Evolutionary conservation across 2,888 invertebrate species (phyloP).

Genomic region (Epinotia nisella): DNA sequence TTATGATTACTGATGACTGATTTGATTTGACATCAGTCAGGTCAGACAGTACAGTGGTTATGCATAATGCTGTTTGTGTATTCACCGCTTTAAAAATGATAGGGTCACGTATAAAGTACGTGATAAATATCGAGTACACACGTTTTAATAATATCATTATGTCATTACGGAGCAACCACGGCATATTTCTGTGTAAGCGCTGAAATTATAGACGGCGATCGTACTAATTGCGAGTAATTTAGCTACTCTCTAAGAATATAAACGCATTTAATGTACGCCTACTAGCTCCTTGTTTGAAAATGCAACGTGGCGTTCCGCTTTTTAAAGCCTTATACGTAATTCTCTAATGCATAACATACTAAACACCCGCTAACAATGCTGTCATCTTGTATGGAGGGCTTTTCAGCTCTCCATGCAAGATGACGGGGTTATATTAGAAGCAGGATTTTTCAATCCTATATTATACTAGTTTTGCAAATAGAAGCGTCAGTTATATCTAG

Average conservation of each 20-base stretch:
- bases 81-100: conserved; percentile 6
- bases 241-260: conserved; percentile 21
- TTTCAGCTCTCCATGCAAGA: not conserved
- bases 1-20: not conserved
- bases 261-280: conserved; percentile 11
- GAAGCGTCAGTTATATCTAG: not conserved
- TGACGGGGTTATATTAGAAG: not conserved
- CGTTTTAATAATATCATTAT: conserved; percentile 35
- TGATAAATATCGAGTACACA: conserved; percentile 22
- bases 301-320: not conserved
- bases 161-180: conserved; percentile 30
- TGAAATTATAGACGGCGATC: conserved; percentile 31
- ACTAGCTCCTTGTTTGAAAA: not conserved
- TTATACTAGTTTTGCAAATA: not conserved
- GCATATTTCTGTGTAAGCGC: conserved; percentile 19
- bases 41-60: no score
- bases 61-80: not conserved
- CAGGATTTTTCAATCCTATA: not conserved
- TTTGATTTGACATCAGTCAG: no score
- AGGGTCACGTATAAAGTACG: conserved; percentile 11
- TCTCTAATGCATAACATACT: no score
- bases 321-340: not conserved
- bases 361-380: not conserved
- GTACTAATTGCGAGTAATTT: conserved; percentile 27
- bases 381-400: not conserved